Base-by-base conservation (phyloP, 2,797 vertebrate species). In the Karalla daura region DNA sequence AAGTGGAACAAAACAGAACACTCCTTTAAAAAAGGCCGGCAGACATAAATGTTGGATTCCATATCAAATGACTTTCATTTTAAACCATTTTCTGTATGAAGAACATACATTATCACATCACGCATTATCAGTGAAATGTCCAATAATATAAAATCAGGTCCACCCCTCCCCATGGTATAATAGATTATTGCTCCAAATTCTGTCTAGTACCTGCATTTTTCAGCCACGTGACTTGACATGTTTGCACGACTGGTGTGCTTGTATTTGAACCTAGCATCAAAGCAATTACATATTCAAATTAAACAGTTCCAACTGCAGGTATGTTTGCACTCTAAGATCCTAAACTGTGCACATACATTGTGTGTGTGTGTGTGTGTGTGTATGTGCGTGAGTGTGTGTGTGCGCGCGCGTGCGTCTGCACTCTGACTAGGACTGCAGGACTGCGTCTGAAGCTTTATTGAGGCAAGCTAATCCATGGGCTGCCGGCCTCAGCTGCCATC, bases 401-500 rank as follows among this genome's bases (percentile, higher is more conserved):
- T 12, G 17, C 40, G 67, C 54, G 56, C 20, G 46, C 41, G 44
- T 44, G 41, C 47, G 65, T 59, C n/a, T n/a, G n/a, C n/a, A n/a
- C n/a, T n/a, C n/a, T n/a, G n/a, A 35, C 41, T 54, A 32, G 25
- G 71, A 56, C 55, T 70, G 78, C 74, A 72, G 43, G 53, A 81
- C 66, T 51, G 60, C 41, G 35, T 84, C 77, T 75, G 58, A 78
- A 36, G 79, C 75, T 83, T 85, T 83, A 78, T 68, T 77, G 72
- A 83, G 72, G 66, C 69, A 54, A 62, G 69, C 44, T 89, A 88
- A 88, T 88, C 81, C 78, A 69, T 49, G 60, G 79, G 83, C 87
- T 84, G 65, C 70, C 81, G 74, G 76, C 77, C 58, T 88, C 71
- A 77, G 78, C 83, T 80, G 83, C 86, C 83, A 75, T 85, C 59